Percentiles rank a stretch among this genome's conserved stretches.
Conservation (phyloP, 2,888 invertebrate species). For the Hemaris fuciformis region DNA sequence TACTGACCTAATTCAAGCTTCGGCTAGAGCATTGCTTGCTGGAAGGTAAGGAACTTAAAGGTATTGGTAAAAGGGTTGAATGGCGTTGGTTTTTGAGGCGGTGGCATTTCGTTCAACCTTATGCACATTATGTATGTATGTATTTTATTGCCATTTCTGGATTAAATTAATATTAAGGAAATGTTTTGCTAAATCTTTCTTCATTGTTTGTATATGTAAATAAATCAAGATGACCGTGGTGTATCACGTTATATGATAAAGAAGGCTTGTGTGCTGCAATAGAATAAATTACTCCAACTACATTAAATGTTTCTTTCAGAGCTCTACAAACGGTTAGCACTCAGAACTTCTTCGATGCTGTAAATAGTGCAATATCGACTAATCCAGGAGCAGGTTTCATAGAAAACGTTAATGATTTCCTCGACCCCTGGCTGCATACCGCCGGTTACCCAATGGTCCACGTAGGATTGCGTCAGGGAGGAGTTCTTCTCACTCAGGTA, state of each 20-base stretch:
- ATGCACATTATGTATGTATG: too few relatives aligned
- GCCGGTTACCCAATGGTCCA: slow-evolving; percentile 60
- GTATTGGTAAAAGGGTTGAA: too few relatives aligned
- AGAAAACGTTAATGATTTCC: slow-evolving; percentile 40
- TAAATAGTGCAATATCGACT: slow-evolving; percentile 43
- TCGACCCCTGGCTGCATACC: slow-evolving; percentile 49
- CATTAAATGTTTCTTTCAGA: slow-evolving; percentile 30
- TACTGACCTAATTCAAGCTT: slow-evolving; percentile 50
- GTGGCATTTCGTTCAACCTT: too few relatives aligned
- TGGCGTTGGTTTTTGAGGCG: too few relatives aligned
- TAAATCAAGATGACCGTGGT: too few relatives aligned
- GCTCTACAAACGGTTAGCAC: slow-evolving; percentile 45
- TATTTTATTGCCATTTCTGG: too few relatives aligned
- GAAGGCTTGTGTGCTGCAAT: too few relatives aligned
- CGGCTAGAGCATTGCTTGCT: slow-evolving; percentile 45
- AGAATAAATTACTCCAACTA: neutral
- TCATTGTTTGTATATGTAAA: too few relatives aligned
- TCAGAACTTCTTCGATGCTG: slow-evolving; percentile 49
- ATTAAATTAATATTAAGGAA: too few relatives aligned
- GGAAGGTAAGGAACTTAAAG: slow-evolving; percentile 55
- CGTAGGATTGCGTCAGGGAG: slow-evolving; percentile 45
- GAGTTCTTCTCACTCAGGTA: slow-evolving; percentile 61
- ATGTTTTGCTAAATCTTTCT: too few relatives aligned
- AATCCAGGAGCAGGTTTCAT: slow-evolving; percentile 30
- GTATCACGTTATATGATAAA: too few relatives aligned